Evolutionary conservation across 2,888 invertebrate species (phyloP).

Genomic region (Plemyria rubiginata): DNA sequence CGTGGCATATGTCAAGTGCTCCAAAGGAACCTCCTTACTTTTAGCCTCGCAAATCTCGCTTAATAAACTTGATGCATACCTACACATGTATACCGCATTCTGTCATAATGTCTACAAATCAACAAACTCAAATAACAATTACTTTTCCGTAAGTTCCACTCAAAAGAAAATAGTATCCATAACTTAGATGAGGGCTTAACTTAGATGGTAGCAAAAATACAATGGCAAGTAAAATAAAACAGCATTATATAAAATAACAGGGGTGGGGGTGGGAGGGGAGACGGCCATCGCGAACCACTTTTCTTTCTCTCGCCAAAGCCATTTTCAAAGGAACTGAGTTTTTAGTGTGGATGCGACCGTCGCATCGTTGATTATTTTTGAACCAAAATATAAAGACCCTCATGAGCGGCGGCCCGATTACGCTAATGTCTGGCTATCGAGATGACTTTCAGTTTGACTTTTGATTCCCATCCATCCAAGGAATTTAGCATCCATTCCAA

Average conservation of each 20-base stretch:
- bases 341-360: conserved; percentile 51
- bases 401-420: too few relatives aligned
- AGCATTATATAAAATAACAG: conserved; percentile 66
- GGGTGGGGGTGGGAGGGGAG: conserved; percentile 38
- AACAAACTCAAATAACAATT: conserved; percentile 12
- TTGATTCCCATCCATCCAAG: too few relatives aligned
- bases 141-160: conserved; percentile 3
- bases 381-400: too few relatives aligned
- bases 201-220: conserved; percentile 61
- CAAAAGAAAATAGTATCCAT: conserved; percentile 22
- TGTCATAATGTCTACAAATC: neutral
- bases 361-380: conserved; percentile 6
- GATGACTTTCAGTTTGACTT: too few relatives aligned
- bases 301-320: conserved; percentile 75
- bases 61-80: too few relatives aligned
- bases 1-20: too few relatives aligned
- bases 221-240: conserved; percentile 71
- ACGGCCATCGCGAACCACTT: conserved; percentile 66
- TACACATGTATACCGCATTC: too few relatives aligned
- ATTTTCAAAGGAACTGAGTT: conserved; percentile 54
- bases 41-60: too few relatives aligned
- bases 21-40: too few relatives aligned
- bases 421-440: too few relatives aligned
- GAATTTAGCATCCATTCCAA: too few relatives aligned
- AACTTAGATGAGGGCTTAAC: conserved; percentile 42